Evolutionary conservation across 2,888 invertebrate species (phyloP).

Genomic region (Polyommatus icarus): DNA sequence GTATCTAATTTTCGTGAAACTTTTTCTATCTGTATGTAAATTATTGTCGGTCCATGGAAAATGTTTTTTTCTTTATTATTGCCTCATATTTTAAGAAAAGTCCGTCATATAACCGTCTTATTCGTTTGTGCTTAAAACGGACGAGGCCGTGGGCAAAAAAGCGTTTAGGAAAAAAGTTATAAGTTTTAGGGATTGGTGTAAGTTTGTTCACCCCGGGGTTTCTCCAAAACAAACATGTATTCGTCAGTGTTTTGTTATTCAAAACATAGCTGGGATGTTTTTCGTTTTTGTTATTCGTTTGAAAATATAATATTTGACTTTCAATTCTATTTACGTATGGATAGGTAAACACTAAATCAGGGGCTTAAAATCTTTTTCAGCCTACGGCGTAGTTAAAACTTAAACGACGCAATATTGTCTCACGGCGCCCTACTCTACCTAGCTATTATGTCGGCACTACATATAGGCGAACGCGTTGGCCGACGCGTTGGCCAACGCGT

Average conservation of each 20-base stretch:
- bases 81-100: neutral
- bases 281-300: neutral
- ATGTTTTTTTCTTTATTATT: neutral
- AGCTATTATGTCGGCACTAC: no score
- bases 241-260: neutral
- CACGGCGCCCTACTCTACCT: no score
- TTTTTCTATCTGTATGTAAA: conserved; percentile 13
- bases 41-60: neutral
- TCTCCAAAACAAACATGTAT: neutral
- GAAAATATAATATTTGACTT: neutral
- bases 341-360: neutral
- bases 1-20: neutral
- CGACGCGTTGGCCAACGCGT: no score
- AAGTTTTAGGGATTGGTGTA: neutral
- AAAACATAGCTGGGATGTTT: neutral
- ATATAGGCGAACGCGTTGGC: no score
- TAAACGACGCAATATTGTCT: no score
- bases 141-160: neutral
- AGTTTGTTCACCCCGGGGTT: neutral
- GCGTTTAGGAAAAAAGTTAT: neutral
- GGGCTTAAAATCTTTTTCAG: no score
- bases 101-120: neutral
- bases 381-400: neutral
- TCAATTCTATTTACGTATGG: neutral
- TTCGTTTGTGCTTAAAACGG: neutral